Percentiles rank a stretch among this genome's conserved stretches.
These are phyloP conservation scores for Clarias pachynema DNA, from an alignment of 2,797 vertebrate species.

Conservation along the genomic window DNA sequence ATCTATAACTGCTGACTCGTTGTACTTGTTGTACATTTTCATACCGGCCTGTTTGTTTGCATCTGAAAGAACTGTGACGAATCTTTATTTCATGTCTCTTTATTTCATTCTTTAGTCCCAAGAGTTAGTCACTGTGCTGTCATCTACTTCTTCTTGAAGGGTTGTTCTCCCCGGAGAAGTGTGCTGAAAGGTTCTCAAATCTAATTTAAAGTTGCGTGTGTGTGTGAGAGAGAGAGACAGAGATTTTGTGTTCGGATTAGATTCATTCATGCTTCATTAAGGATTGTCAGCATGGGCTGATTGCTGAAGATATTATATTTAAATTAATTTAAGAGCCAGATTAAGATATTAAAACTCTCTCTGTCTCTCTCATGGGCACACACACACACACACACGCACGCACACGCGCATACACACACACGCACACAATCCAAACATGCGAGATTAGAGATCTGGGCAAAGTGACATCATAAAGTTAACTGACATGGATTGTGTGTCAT, in stretches of 20 bases:
- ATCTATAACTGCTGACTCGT: not conserved
- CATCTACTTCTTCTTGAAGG: not conserved
- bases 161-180: slow-evolving; percentile 28
- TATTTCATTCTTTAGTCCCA: slow-evolving; percentile 1
- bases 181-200: slow-evolving; percentile 25
- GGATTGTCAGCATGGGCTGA: slow-evolving; percentile 45
- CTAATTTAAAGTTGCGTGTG: not conserved
- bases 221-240: not conserved
- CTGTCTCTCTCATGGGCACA: too few relatives aligned
- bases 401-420: slow-evolving; percentile 6
- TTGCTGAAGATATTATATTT: slow-evolving; percentile 53
- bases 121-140: not conserved
- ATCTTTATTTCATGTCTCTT: not conserved
- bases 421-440: not conserved
- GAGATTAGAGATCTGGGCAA: slow-evolving; percentile 42
- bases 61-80: not conserved
- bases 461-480: slow-evolving; percentile 54
- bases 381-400: not conserved
- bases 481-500: slow-evolving; percentile 49
- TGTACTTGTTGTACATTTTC: not conserved
- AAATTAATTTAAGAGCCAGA: slow-evolving; percentile 49
- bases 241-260: slow-evolving; percentile 45
- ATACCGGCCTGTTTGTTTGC: not conserved
- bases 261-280: slow-evolving; percentile 56
- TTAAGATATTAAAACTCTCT: slow-evolving; percentile 38